These are phyloP conservation scores for Grantiella picta DNA, from an alignment of 2,113 vertebrate genomes.

Conservation along the genomic window DNA sequence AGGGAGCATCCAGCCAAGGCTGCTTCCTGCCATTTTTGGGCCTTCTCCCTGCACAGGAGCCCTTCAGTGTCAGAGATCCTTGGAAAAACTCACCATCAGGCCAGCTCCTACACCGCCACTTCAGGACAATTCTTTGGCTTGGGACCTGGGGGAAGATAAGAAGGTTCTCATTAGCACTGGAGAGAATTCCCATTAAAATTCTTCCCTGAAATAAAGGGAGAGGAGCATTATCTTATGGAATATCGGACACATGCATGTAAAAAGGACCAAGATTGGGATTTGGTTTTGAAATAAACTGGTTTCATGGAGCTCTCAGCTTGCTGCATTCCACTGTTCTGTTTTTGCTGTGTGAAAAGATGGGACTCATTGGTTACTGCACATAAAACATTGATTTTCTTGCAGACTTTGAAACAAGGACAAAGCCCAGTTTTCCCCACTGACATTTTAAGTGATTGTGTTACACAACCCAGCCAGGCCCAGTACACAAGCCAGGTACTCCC, in stretches of 20 bases:
- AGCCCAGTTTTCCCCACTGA: not conserved
- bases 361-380: not conserved
- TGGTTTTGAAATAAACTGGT: not conserved
- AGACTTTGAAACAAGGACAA: not conserved
- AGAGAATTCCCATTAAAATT: not conserved
- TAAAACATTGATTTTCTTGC: not conserved
- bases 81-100: slow-evolving; percentile 60
- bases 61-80: fast-evolving
- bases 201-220: not conserved
- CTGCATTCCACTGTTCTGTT: not conserved
- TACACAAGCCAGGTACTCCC: not conserved
- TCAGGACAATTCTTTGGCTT: slow-evolving; percentile 67
- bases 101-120: slow-evolving; percentile 70
- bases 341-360: not conserved
- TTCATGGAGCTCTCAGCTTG: not conserved
- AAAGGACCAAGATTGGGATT: fast-evolving
- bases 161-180: not conserved
- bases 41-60: not conserved
- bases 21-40: fast-evolving
- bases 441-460: not conserved
- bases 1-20: not conserved
- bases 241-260: fast-evolving
- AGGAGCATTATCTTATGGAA: not conserved
- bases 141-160: slow-evolving; percentile 36
- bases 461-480: no score